Evolutionary conservation across 1,140 invertebrate genomes (phyloP).

Genomic region (Campoletis sonorensis): DNA sequence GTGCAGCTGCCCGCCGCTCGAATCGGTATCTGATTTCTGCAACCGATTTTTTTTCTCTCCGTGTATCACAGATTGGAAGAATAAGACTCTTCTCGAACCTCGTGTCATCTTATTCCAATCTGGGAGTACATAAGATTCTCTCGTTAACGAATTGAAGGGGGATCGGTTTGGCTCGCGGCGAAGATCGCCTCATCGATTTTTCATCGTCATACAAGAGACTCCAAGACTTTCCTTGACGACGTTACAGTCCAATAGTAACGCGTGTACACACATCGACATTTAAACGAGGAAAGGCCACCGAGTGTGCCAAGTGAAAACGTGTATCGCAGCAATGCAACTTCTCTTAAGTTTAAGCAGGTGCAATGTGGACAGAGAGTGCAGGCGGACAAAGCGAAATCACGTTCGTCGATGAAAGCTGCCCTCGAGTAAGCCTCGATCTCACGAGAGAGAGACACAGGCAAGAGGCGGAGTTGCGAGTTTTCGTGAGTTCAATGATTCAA

Average conservation of each 20-base stretch:
- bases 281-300: background rate
- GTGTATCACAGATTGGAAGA: background rate
- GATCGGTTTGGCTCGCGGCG: background rate
- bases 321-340: conserved; percentile 1
- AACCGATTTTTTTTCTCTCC: background rate
- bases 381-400: conserved; percentile 32
- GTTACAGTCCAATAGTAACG: too few species aligned
- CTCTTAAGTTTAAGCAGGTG: conserved; percentile 4
- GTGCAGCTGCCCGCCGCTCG: too few species aligned
- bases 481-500: conserved; percentile 24
- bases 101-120: conserved; percentile 36
- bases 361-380: background rate
- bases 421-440: background rate
- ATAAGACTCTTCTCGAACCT: background rate
- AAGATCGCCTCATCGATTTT: background rate
- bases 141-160: background rate
- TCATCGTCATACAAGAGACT: background rate
- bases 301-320: background rate
- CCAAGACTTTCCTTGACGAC: background rate
- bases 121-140: background rate
- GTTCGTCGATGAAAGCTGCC: conserved; percentile 37
- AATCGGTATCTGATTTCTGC: conserved; percentile 5
- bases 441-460: background rate
- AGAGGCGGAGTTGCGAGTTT: conserved; percentile 26
- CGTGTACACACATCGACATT: too few species aligned